Evolutionary conservation across 2,888 invertebrate species (phyloP), one percentile per base, ranked within the genome.

Genomic region (Gastracanthus pulcherrimus): DNA sequence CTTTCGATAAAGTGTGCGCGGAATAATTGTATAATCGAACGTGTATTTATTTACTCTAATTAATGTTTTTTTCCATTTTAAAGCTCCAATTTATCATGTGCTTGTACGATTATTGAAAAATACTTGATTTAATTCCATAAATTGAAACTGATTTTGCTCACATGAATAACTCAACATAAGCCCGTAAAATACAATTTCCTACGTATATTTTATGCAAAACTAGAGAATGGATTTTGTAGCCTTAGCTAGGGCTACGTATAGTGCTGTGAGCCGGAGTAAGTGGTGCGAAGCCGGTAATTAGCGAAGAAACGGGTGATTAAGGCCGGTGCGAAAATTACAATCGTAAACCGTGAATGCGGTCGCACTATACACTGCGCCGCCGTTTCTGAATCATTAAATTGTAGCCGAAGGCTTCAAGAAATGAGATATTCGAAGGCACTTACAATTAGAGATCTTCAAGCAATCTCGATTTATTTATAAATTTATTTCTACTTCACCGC

Each of bases 331-430:
- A 79, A 79, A 79, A 79, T 79, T 79, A 79, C 66, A 79, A 79
- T 79, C 60, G 41, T 79, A 79, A 79, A 79, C 72, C 58, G 72
- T 48, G 66, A 72, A 79, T 58, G 72, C 72, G 72, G 70, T 77
- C 79, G 51, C 78, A 23, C 11, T 29, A 36, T 48, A 38, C 70
- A 41, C 60, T 29, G 6, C 38, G 64, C 38, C 19, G 31, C 34
- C 34, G 34, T 79, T 66, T 55, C 79, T 79, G 79, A 72, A 79
- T 74, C 79, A 79, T 79, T 79, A 79, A 79, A 79, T 58, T 41
- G 55, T 72, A 72, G 72, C 79, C 66, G 55, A 55, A 55, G 79
- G 79, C 72, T 16, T n/a, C 51, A 7, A 51, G 64, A 72, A 64
- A 71, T 38, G 41, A 55, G 60, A 77, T 60, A 51, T 58, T 45